Conservation (phyloP, 2,113 vertebrate genomes). For the Myanophis thanlyinensis region DNA sequence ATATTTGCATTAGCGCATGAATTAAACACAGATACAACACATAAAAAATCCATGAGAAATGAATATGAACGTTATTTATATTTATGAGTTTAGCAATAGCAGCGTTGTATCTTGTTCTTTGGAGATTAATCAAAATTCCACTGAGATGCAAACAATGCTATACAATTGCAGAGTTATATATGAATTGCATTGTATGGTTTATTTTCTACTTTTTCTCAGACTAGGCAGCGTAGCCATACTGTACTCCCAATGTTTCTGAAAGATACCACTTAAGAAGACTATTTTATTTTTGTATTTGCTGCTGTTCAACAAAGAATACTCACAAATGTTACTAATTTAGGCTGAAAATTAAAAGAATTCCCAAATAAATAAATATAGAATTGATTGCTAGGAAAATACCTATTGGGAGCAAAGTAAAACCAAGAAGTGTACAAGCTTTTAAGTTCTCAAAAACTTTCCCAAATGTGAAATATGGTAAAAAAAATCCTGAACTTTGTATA, state of each 20-base stretch:
- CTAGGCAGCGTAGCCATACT: background rate
- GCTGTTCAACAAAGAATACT: background rate
- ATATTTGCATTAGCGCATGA: background rate
- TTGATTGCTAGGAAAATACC: background rate
- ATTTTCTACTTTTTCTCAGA: background rate
- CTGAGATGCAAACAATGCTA: background rate
- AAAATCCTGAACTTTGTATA: background rate
- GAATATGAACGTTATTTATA: background rate
- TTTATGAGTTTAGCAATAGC: background rate
- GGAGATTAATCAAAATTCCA: background rate
- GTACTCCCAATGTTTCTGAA: background rate
- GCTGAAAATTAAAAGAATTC: too few relatives aligned
- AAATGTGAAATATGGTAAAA: background rate
- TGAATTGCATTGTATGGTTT: background rate
- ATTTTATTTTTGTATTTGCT: background rate
- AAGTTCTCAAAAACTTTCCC: background rate
- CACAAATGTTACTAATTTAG: background rate
- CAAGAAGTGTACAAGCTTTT: background rate
- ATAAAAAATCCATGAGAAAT: background rate
- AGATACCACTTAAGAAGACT: background rate
- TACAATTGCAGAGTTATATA: background rate
- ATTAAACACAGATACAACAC: background rate
- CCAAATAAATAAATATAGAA: background rate
- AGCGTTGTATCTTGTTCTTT: background rate
- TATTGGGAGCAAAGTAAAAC: background rate